Percentiles rank a stretch among this genome's conserved stretches.
Evolutionary conservation across 2,888 invertebrate species (phyloP).

Genomic region (Frankliniella intonsa): DNA sequence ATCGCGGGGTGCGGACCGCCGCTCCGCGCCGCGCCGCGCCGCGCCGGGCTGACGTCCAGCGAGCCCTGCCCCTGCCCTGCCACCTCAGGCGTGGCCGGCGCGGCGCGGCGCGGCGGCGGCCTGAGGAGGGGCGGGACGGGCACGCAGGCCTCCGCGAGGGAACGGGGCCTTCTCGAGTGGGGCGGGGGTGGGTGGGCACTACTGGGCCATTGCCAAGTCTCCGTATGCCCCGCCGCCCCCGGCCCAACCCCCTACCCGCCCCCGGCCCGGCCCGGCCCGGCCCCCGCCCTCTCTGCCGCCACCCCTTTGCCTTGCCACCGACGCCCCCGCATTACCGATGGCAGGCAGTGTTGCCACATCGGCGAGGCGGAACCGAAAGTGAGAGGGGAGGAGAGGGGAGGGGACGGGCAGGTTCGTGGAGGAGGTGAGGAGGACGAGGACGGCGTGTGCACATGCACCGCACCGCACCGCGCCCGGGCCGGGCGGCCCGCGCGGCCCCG

Average conservation of each 20-base stretch:
- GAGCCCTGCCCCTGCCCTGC: too few relatives aligned
- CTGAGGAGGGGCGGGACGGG: neutral
- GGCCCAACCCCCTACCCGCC: neutral
- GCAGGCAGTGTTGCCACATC: constrained; percentile 1
- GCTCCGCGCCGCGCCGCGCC: too few relatives aligned
- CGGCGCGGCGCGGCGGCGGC: neutral
- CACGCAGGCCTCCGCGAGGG: too few relatives aligned
- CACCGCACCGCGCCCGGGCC: too few relatives aligned
- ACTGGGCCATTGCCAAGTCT: constrained; percentile 22
- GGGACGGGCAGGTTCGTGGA: neutral
- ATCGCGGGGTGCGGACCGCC: too few relatives aligned
- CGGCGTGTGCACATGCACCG: neutral
- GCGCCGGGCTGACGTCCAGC: too few relatives aligned
- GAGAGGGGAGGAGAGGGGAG: neutral
- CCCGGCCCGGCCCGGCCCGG: neutral
- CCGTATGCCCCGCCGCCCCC: neutral
- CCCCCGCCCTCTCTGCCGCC: too few relatives aligned
- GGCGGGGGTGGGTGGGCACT: neutral
- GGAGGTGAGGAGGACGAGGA: neutral
- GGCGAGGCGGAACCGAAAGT: neutral
- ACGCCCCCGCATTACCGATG: constrained; percentile 1
- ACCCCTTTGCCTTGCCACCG: neutral
- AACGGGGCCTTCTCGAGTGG: too few relatives aligned
- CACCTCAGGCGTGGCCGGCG: neutral
- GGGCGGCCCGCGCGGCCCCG: too few relatives aligned